phyloP scores from a whole-genome alignment of 2,888 invertebrate genomes.

The Nineta flava region DNA sequence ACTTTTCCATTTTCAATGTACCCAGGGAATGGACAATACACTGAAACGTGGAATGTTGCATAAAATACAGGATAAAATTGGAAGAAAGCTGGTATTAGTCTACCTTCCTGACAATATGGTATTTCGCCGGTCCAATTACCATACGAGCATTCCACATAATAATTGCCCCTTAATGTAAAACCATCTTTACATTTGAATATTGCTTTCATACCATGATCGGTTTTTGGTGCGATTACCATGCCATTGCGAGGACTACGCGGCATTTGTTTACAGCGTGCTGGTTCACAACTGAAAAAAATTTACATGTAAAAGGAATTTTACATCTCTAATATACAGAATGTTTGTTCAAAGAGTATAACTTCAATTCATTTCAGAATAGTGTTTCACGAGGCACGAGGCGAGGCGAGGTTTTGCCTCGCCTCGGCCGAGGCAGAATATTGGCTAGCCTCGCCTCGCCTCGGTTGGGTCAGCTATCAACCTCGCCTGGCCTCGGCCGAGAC shows the following conservation, averaged over 20 bases:
- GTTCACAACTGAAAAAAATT: constrained; percentile 45
- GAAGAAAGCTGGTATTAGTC: neutral
- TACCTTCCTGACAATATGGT: constrained; percentile 71
- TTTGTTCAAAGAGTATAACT: neutral
- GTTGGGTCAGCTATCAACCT: too few species aligned
- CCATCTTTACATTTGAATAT: constrained; percentile 89
- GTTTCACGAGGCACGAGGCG: too few species aligned
- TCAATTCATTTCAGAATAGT: neutral
- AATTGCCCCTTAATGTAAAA: constrained; percentile 56
- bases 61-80: neutral
- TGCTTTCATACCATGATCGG: constrained; percentile 93
- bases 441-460: too few species aligned
- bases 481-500: too few species aligned
- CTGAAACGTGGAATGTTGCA: constrained; percentile 25
- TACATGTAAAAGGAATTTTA: neutral
- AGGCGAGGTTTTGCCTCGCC: too few species aligned
- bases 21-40: constrained; percentile 88
- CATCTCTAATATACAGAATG: neutral
- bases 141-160: constrained; percentile 75
- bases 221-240: constrained; percentile 92
- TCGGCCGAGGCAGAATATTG: too few species aligned
- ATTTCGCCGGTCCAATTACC: constrained; percentile 88
- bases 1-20: constrained; percentile 80
- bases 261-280: constrained; percentile 45
- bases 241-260: constrained; percentile 67